These are phyloP conservation scores for Ormyrus nitidulus DNA, from an alignment of 2,888 invertebrate genomes.

Conservation along the genomic window DNA sequence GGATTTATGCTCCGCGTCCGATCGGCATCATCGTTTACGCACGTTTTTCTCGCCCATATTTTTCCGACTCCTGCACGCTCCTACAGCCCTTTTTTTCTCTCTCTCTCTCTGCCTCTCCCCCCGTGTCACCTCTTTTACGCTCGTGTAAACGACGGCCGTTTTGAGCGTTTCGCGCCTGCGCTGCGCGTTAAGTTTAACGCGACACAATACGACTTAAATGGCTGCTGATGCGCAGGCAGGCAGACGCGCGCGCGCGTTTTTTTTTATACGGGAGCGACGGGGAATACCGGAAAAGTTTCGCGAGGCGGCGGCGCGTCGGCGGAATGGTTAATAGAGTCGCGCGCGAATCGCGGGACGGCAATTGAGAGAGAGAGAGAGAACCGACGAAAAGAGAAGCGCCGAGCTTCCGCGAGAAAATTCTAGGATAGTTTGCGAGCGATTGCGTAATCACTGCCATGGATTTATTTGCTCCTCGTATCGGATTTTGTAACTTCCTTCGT, in stretches of 20 bases:
- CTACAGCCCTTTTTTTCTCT: not conserved
- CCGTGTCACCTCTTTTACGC: not conserved
- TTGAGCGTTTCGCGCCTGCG: not conserved
- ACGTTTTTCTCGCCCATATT: slow-evolving; percentile 16
- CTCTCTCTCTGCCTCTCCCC: not conserved
- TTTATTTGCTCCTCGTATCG: no score
- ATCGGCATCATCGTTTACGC: slow-evolving; percentile 20
- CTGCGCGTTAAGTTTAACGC: slow-evolving; percentile 5
- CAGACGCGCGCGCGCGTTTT: not conserved
- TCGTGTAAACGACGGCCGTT: not conserved
- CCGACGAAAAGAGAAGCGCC: no score
- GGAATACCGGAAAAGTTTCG: slow-evolving; percentile 38
- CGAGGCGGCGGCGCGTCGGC: slow-evolving; percentile 12
- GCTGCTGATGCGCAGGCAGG: slow-evolving; percentile 24
- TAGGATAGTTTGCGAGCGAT: no score
- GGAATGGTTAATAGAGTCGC: slow-evolving; percentile 34
- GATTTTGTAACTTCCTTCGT: no score
- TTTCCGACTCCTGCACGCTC: not conserved
- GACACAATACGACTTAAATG: slow-evolving; percentile 37
- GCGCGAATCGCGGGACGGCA: not conserved
- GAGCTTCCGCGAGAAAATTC: no score
- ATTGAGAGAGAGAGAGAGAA: no score
- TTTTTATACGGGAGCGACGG: not conserved
- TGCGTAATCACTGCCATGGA: no score
- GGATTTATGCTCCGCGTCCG: slow-evolving; percentile 30